These are phyloP conservation scores for Toxostoma redivivum DNA, from an alignment of 2,113 vertebrate genomes.

Conservation along the genomic window DNA sequence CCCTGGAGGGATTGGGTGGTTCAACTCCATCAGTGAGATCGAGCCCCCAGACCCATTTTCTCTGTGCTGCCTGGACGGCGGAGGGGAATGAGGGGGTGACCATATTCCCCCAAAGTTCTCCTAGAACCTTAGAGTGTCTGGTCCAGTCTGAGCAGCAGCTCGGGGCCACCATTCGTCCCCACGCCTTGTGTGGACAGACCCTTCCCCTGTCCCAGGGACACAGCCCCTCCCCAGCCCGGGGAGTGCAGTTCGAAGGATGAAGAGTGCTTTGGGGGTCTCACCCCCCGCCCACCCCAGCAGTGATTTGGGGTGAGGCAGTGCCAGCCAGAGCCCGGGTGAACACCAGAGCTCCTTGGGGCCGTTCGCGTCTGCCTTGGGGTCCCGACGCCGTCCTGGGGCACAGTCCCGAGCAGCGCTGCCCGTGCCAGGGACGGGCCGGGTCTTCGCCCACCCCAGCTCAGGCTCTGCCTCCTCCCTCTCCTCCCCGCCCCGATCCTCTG, in stretches of 20 bases:
- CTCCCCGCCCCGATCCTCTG: neutral
- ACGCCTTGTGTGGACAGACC: fast-evolving
- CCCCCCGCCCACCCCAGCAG: neutral
- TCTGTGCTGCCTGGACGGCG: fast-evolving
- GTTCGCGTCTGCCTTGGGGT: neutral
- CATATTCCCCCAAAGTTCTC: neutral
- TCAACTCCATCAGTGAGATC: neutral
- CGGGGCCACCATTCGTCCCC: neutral
- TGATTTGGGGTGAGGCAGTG: neutral
- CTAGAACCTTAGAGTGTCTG: fast-evolving
- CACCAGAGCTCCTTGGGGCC: neutral
- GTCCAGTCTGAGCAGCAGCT: neutral
- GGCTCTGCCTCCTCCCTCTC: neutral
- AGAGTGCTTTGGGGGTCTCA: neutral
- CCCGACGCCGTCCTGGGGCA: neutral
- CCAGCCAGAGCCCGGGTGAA: neutral
- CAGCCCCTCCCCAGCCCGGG: neutral
- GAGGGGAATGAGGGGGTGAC: neutral
- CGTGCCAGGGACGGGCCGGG: neutral
- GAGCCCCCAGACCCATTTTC: neutral
- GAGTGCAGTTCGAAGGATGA: neutral
- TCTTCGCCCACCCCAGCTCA: neutral
- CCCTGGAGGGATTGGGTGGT: neutral
- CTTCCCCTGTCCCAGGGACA: fast-evolving
- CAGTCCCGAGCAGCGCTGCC: neutral